Percentiles rank a stretch among this genome's conserved stretches.
phyloP scores from a whole-genome alignment of 2,888 invertebrate species.

The Icerya purchasi region DNA sequence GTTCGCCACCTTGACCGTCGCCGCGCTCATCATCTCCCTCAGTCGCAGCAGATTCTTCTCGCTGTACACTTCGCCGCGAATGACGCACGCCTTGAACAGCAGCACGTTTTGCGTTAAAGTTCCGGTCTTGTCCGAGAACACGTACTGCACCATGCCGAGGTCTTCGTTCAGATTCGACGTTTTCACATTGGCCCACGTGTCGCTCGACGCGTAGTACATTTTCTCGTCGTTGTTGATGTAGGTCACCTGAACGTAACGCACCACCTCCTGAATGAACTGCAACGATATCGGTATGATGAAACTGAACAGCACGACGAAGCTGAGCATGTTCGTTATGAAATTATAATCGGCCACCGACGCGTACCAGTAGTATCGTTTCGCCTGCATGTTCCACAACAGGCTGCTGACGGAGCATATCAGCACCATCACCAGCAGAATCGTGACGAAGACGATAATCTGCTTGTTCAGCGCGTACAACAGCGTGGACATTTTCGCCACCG shows the following conservation, averaged over 20 bases:
- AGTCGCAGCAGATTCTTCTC: not conserved
- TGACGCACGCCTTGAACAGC: slow-evolving; percentile 78
- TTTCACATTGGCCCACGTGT: slow-evolving; percentile 68
- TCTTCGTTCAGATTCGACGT: slow-evolving; percentile 94
- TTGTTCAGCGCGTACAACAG: slow-evolving; percentile 3
- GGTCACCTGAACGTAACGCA: slow-evolving; percentile 52
- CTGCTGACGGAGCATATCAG: not conserved
- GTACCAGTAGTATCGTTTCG: not conserved
- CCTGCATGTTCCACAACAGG: not conserved
- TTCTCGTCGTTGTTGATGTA: slow-evolving; percentile 80
- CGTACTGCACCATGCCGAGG: slow-evolving; percentile 80
- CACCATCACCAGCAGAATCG: not conserved
- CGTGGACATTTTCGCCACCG: slow-evolving; percentile 10
- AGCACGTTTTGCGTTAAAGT: slow-evolving; percentile 94
- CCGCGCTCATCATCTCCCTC: not conserved
- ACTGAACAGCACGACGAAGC: not conserved
- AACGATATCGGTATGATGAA: slow-evolving; percentile 11
- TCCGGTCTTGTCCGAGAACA: slow-evolving; percentile 95
- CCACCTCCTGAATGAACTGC: slow-evolving; percentile 8
- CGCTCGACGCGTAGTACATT: slow-evolving; percentile 61
- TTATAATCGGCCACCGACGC: not conserved
- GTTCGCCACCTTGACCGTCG: not conserved
- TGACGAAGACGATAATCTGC: slow-evolving; percentile 7
- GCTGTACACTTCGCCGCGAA: slow-evolving; percentile 73
- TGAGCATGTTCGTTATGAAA: not conserved